Percentiles rank a stretch among this genome's conserved stretches.
Conservation (phyloP, 1,140 invertebrate species). For the Physella acuta region DNA sequence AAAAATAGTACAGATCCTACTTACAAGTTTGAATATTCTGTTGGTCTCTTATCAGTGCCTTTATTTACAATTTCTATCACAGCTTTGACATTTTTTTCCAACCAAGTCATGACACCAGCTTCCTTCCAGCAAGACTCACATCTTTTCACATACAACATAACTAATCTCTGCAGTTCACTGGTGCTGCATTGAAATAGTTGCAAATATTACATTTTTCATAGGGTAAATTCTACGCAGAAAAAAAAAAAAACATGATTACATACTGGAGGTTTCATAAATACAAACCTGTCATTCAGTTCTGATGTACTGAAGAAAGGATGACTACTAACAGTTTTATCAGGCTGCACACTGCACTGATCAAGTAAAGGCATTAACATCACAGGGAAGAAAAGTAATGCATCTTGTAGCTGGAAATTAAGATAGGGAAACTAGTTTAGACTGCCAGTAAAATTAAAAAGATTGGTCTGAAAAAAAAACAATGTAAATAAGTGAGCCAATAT, state of each 20-base stretch:
- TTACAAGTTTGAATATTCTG: constrained; percentile 67
- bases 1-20: no score
- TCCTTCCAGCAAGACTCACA: constrained; percentile 80
- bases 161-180: constrained; percentile 55
- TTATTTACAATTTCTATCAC: constrained; percentile 70
- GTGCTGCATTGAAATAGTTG: not conserved
- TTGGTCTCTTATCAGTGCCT: constrained; percentile 64
- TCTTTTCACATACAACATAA: constrained; percentile 74
- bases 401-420: constrained; percentile 64
- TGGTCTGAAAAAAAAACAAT: not conserved
- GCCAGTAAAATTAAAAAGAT: not conserved
- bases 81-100: constrained; percentile 72
- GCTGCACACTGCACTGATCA: constrained; percentile 76
- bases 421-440: not conserved
- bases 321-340: constrained; percentile 68
- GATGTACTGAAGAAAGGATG: constrained; percentile 60
- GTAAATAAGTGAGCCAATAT: not conserved
- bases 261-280: not conserved
- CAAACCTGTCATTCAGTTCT: constrained; percentile 15
- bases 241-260: not conserved
- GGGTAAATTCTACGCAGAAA: not conserved
- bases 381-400: constrained; percentile 83
- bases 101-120: constrained; percentile 73
- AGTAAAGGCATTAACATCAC: constrained; percentile 72
- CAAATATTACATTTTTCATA: no score